Conservation (phyloP, 2,113 vertebrate species). For the Chloropsis hardwickii region DNA sequence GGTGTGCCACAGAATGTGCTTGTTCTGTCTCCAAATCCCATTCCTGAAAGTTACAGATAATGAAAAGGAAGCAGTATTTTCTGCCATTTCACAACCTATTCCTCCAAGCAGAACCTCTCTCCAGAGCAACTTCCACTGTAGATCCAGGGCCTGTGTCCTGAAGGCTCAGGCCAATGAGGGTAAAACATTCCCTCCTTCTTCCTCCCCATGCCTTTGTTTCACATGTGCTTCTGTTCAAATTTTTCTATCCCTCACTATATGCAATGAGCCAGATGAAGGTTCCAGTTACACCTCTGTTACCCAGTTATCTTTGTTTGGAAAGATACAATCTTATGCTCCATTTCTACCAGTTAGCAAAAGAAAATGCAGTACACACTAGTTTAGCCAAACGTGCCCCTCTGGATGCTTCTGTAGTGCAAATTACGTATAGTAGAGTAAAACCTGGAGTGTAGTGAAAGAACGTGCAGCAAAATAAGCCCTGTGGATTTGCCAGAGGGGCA, state of each 20-base stretch:
- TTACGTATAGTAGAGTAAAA: neutral
- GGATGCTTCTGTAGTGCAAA: neutral
- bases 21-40: slow-evolving; percentile 97
- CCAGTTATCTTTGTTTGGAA: neutral
- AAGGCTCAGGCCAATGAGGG: neutral
- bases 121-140: neutral
- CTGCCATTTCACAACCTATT: neutral
- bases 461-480: neutral
- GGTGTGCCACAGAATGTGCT: slow-evolving; percentile 98
- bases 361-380: rapidly evolving
- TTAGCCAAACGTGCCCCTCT: neutral
- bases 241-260: neutral
- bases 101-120: neutral
- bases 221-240: neutral
- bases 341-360: neutral
- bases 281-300: neutral
- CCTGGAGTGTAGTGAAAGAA: neutral
- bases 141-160: neutral
- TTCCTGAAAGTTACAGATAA: slow-evolving; percentile 78
- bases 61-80: neutral
- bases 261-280: neutral
- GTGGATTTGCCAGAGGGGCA: neutral
- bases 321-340: neutral
- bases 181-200: neutral
- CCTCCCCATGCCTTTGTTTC: neutral